A percentile compares a stretch with the other conserved stretches of the same genome.
phyloP scores from a whole-genome alignment of 2,113 vertebrate genomes.

The Corapipo altera region DNA sequence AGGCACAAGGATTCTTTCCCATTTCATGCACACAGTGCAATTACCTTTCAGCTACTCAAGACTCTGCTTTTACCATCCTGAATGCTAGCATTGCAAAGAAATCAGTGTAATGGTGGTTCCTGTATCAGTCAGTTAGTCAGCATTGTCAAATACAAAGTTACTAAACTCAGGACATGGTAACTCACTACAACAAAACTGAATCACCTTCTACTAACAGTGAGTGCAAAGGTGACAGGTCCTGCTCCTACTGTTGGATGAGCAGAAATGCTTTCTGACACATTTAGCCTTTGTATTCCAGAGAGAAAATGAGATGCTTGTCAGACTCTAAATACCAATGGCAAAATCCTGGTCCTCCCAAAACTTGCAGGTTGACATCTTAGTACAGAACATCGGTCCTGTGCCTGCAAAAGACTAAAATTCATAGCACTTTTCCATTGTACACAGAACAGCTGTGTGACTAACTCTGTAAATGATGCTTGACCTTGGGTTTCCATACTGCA shows the following conservation, averaged over 20 bases:
- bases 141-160: neutral
- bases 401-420: neutral
- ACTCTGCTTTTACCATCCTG: neutral
- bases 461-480: neutral
- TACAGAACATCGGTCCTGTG: neutral
- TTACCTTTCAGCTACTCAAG: neutral
- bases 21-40: neutral
- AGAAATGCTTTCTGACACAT: neutral
- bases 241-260: neutral
- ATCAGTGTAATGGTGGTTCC: neutral
- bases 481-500: neutral
- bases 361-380: neutral
- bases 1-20: neutral
- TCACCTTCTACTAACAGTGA: neutral
- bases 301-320: neutral
- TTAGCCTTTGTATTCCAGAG: neutral
- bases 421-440: accelerated
- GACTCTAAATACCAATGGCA: neutral
- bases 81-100: neutral
- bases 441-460: neutral
- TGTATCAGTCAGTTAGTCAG: neutral
- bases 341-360: neutral
- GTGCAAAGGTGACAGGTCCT: neutral
- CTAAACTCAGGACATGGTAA: neutral
- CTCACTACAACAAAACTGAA: neutral